These are phyloP conservation scores for Cheilosia vernalis DNA, from an alignment of 2,888 invertebrate species.

Conservation along the genomic window DNA sequence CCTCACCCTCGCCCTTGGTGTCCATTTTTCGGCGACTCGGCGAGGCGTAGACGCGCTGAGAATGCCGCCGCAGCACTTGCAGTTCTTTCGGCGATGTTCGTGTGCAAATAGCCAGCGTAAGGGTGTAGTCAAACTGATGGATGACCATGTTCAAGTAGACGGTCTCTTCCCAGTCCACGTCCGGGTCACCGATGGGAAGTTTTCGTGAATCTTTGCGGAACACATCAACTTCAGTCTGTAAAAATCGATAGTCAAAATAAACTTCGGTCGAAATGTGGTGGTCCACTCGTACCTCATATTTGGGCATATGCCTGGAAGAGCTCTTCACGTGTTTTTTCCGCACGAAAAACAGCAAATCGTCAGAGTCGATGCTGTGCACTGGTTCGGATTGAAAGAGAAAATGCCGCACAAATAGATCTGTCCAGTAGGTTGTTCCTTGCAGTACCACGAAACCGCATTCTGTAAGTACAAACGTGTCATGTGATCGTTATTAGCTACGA, in stretches of 20 bases:
- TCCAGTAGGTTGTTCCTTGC: conserved; percentile 97
- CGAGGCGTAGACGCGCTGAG: conserved; percentile 98
- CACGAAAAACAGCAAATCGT: conserved; percentile 98
- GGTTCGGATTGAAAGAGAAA: conserved; percentile 95
- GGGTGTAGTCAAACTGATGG: conserved; percentile 99
- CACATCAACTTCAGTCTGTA: conserved; percentile 96
- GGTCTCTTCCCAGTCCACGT: conserved; percentile 99
- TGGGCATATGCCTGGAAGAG: conserved; percentile 93
- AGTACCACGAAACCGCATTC: conserved; percentile 96
- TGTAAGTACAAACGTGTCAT: conserved; percentile 81
- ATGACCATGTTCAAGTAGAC: conserved; percentile 98
- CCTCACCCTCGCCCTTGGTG: conserved; percentile 98
- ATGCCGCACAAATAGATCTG: conserved; percentile 96
- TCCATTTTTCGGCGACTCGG: conserved; percentile 99
- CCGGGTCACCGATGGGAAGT: conserved; percentile 97
- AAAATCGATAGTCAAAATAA: conserved; percentile 72
- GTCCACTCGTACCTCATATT: conserved; percentile 89
- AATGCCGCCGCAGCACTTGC: conserved; percentile 96
- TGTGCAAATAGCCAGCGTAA: conserved; percentile 98
- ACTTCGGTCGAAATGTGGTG: background rate
- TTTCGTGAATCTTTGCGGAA: conserved; percentile 98
- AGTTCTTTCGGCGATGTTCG: conserved; percentile 98
- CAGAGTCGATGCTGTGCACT: conserved; percentile 91
- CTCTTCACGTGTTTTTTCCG: conserved; percentile 95
- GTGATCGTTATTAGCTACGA: background rate